Conservation (phyloP, 2,797 vertebrate species). For the Mormyrus proboscirostris region DNA sequence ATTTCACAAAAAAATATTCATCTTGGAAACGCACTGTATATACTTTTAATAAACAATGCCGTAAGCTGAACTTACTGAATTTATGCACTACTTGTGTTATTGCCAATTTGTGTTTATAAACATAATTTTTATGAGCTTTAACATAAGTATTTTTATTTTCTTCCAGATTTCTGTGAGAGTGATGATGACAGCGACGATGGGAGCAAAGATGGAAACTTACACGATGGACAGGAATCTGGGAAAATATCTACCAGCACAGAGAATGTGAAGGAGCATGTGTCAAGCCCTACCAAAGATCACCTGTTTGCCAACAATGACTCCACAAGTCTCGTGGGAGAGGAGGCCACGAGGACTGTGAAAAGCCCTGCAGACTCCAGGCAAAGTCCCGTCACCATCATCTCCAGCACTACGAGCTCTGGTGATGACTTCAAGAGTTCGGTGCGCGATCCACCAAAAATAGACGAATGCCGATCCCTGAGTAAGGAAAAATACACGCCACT, state of each 20-base stretch:
- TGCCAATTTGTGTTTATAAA: conserved; percentile 17
- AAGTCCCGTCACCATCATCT: conserved; percentile 84
- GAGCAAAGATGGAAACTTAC: conserved; percentile 78
- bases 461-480: conserved; percentile 69
- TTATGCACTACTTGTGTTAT: neutral
- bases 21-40: neutral
- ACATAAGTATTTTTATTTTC: neutral
- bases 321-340: conserved; percentile 53
- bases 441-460: conserved; percentile 65
- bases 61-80: neutral
- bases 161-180: conserved; percentile 81
- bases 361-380: conserved; percentile 80
- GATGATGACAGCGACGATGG: conserved; percentile 92
- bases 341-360: conserved; percentile 65
- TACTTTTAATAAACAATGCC: neutral
- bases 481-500: conserved; percentile 82
- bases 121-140: neutral
- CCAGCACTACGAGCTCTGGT: conserved; percentile 76
- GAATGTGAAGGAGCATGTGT: conserved; percentile 66
- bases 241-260: conserved; percentile 87
- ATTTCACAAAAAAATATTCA: neutral
- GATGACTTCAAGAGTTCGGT: conserved; percentile 72
- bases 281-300: conserved; percentile 62
- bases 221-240: conserved; percentile 73
- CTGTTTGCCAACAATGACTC: conserved; percentile 54